Base-by-base conservation (phyloP, 2,888 invertebrate species). In the Patella caerulea region DNA sequence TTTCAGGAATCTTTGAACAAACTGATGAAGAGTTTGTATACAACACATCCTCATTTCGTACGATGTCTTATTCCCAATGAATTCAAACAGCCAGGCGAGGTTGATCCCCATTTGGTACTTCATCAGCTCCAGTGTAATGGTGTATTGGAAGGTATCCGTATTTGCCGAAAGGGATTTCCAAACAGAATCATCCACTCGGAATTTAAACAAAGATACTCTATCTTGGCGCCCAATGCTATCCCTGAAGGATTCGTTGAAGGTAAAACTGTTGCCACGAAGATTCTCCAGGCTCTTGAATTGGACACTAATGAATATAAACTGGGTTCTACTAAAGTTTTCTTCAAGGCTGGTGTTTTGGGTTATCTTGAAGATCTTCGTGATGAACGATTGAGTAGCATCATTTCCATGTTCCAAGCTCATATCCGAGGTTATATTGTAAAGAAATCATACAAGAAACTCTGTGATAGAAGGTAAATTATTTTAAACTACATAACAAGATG, bases 121-220 rank as follows among this genome's bases (percentile, higher is more conserved):
- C 98, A 99, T 94, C 99, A 99, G 94, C 94, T 99, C 92, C 98
- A 98, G 89, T 99, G 99, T 95, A 99, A 99, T 95, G 99, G 99
- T 96, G 99, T 99, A 94, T 96, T 99, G 94, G 99, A 99, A 95
- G 99, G 99, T 94, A 99, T 99, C 94, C 97, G 99, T 96, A 99
- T 99, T 94, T 99, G 98, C 94, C 96, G 98, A 94, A 93, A 93
- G 83, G 98, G 99, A 93, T 99, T 98, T 96, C 99, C 99, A 94
- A 99, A 99, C 96, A 96, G 99, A 93, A 97, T 98, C 97, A 95
- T 97, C 88, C 98, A 98, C 94, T 96, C 97, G 87, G 99, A 99
- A 94, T 99, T 99, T 96, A 98, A 98, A 93, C 96, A 97, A 93
- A 97, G 92, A 83, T 99, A 99, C 95, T 97, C 98, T 95, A 98